Evolutionary conservation across 2,113 vertebrate species (phyloP).

Genomic region (Chinchilla lanigera): DNA sequence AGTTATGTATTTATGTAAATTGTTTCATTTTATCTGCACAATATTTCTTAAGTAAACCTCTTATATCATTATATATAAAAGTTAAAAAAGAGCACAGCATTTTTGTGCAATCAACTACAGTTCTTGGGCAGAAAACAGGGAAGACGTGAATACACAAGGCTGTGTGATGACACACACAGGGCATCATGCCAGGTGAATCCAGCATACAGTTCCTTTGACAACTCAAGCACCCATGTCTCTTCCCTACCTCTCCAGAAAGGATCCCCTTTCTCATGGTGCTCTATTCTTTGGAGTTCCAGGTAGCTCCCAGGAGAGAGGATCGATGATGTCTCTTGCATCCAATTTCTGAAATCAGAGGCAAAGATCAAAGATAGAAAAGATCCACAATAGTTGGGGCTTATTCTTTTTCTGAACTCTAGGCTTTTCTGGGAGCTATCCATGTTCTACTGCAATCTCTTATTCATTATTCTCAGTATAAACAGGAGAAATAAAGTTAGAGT

Average conservation of each 20-base stretch:
- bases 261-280: rapidly evolving
- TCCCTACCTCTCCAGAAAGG: neutral
- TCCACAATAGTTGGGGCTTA: too few species aligned
- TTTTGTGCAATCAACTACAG: too few species aligned
- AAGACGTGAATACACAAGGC: too few species aligned
- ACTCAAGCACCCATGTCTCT: neutral
- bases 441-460: neutral
- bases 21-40: neutral
- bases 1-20: neutral
- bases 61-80: neutral
- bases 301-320: neutral
- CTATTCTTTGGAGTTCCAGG: too few species aligned
- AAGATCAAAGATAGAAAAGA: neutral
- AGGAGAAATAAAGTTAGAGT: neutral
- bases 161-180: neutral
- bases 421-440: neutral
- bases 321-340: too few species aligned
- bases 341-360: neutral
- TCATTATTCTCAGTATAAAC: neutral
- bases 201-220: neutral
- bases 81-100: too few species aligned
- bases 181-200: too few species aligned
- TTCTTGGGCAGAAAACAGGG: neutral
- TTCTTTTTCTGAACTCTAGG: neutral
- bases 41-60: neutral